Conservation (phyloP, 2,113 vertebrate genomes). For the Fulica atra region DNA sequence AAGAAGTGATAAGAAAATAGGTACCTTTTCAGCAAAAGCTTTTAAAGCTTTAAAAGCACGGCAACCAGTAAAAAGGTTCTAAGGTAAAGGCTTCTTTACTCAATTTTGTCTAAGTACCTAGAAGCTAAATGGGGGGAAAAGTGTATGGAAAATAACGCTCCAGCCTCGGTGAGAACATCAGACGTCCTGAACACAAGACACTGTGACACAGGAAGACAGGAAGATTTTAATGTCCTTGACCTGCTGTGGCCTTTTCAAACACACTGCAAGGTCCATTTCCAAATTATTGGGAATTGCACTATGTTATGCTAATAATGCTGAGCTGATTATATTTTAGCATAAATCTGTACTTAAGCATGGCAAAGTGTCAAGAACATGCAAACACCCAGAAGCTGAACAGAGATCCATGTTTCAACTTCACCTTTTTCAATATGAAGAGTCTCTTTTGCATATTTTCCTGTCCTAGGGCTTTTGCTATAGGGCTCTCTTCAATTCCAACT, state of each 20-base stretch:
- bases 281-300: neutral
- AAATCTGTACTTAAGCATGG: neutral
- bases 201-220: constrained; percentile 27
- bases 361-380: neutral
- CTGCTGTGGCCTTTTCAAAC: neutral
- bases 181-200: neutral
- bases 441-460: neutral
- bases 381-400: neutral
- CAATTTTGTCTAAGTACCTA: constrained; percentile 63
- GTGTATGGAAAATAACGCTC: constrained; percentile 60
- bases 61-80: constrained; percentile 61
- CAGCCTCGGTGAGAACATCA: constrained; percentile 13
- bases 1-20: constrained; percentile 67
- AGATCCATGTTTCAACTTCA: neutral
- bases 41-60: constrained; percentile 62
- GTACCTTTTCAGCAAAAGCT: constrained; percentile 65
- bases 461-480: neutral
- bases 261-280: neutral
- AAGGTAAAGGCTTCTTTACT: constrained; percentile 56
- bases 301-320: neutral
- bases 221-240: neutral
- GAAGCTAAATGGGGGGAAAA: constrained; percentile 59
- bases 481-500: neutral
- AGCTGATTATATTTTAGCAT: neutral
- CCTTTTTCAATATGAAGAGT: neutral